These are phyloP conservation scores for Zoanthus sociatus DNA, from an alignment of 92 coral and sea anemone genomes.

Conservation along the genomic window DNA sequence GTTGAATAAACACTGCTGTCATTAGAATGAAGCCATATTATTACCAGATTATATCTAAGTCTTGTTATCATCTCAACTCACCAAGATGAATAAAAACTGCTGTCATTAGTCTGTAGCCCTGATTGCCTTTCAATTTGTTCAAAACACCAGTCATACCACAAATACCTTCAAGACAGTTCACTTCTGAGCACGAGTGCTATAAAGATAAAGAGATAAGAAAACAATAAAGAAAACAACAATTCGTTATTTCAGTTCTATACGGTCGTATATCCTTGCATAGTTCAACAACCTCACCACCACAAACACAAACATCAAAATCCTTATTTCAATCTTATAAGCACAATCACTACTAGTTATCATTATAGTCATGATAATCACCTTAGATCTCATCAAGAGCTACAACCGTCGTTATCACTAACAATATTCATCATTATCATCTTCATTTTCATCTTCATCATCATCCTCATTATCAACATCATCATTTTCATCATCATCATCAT, in stretches of 20 bases:
- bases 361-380: background rate
- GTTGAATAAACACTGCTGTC: conserved; percentile 79
- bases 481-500: no score
- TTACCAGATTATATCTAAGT: no score
- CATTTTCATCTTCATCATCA: background rate
- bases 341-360: background rate
- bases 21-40: background rate
- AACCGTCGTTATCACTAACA: background rate
- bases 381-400: background rate
- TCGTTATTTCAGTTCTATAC: no score
- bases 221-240: background rate
- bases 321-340: background rate
- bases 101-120: conserved; percentile 81
- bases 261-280: background rate
- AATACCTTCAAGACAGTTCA: conserved; percentile 73
- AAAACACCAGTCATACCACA: conserved; percentile 77
- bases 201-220: background rate
- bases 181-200: conserved; percentile 74
- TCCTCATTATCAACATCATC: no score
- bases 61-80: conserved; percentile 38
- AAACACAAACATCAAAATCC: background rate
- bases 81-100: conserved; percentile 85
- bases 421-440: background rate
- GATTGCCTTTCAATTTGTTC: conserved; percentile 64
- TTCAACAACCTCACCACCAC: background rate